Percentiles rank a stretch among this genome's conserved stretches.
Evolutionary conservation across 2,113 vertebrate genomes (phyloP).

Genomic region (Aegithalos caudatus): DNA sequence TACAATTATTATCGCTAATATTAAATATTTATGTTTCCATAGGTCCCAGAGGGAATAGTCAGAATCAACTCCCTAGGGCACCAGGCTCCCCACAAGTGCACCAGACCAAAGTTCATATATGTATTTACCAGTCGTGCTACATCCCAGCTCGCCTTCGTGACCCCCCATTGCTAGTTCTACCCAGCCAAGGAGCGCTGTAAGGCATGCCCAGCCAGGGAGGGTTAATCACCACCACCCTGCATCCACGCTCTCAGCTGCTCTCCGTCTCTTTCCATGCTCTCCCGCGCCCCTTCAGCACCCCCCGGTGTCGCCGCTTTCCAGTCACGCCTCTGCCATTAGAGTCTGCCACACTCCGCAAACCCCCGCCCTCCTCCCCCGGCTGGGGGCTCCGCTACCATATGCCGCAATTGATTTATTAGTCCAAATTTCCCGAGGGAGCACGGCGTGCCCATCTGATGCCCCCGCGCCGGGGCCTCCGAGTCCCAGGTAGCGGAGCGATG

Average conservation of each 20-base stretch:
- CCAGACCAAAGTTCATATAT: not conserved
- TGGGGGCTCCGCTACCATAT: not conserved
- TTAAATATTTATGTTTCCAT: not conserved
- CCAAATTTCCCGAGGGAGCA: not conserved
- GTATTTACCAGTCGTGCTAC: not conserved
- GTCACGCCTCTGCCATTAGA: not conserved
- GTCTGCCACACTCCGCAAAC: not conserved
- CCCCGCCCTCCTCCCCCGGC: not conserved
- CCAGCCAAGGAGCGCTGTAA: fast-evolving
- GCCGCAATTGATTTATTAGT: not conserved
- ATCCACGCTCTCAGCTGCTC: fast-evolving
- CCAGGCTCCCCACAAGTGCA: not conserved
- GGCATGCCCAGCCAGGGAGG: fast-evolving
- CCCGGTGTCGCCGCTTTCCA: not conserved
- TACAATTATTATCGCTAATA: not conserved
- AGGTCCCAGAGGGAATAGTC: not conserved
- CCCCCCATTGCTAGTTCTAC: not conserved
- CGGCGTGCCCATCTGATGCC: not conserved
- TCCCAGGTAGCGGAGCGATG: not conserved
- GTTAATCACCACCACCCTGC: not conserved
- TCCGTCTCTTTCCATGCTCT: not conserved
- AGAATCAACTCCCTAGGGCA: not conserved
- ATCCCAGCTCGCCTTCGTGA: not conserved
- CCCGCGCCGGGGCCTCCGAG: not conserved
- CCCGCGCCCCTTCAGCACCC: not conserved